Conservation (phyloP, 2,797 vertebrate species). For the Nyctalus aviator region DNA sequence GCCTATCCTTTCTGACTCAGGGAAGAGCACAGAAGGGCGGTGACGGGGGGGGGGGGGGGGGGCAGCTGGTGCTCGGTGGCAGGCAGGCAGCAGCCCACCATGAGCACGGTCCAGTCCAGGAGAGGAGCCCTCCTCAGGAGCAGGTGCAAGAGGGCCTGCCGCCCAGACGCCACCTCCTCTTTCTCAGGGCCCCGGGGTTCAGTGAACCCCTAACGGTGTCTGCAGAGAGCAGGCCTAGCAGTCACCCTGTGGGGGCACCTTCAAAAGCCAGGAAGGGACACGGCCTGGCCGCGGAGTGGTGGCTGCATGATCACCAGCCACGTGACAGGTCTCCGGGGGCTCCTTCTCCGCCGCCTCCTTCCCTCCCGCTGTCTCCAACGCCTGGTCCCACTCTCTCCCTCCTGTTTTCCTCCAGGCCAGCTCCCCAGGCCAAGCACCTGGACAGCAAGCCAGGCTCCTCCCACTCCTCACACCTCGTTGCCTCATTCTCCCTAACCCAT, state of each 20-base stretch:
- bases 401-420: not conserved
- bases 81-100: not conserved
- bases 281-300: not conserved
- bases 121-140: not conserved
- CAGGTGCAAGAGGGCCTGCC: constrained; percentile 40
- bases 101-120: not conserved
- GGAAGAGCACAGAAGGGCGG: not conserved
- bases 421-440: not conserved
- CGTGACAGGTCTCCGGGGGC: rapidly evolving
- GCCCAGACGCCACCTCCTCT: constrained; percentile 41
- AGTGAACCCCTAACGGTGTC: not conserved
- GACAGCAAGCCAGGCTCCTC: not conserved
- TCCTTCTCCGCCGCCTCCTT: not conserved
- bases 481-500: not conserved
- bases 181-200: constrained; percentile 55
- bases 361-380: not conserved
- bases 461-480: not conserved
- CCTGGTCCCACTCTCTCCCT: not conserved
- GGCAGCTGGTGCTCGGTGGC: not conserved
- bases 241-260: not conserved
- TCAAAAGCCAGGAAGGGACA: not conserved
- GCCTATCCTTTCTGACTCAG: not conserved
- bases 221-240: not conserved
- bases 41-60: too few species aligned
- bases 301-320: rapidly evolving